phyloP scores from a whole-genome alignment of 1,140 invertebrate genomes.

The Orchestia grillus region DNA sequence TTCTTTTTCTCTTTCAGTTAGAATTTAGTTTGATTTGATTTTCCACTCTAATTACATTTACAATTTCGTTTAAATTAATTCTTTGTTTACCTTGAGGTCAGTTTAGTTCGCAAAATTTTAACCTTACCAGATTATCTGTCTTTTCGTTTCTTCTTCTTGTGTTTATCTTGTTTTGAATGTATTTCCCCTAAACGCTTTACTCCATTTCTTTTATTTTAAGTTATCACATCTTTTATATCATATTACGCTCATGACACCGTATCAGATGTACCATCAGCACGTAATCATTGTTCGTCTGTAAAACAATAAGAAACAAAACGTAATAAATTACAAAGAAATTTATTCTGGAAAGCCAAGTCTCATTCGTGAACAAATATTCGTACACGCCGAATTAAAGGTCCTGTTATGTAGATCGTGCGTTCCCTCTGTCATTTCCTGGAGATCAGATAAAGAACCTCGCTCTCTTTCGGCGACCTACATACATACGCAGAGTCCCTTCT shows the following conservation, averaged over 20 bases:
- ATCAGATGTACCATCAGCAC: neutral
- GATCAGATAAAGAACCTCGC: neutral
- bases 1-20: neutral
- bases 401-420: too few relatives aligned
- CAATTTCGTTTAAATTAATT: neutral
- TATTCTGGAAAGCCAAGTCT: neutral
- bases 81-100: neutral
- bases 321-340: neutral
- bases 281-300: too few relatives aligned
- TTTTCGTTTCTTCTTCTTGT: too few relatives aligned
- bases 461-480: neutral
- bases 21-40: neutral
- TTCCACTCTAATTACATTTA: neutral
- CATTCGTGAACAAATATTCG: neutral
- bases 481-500: neutral
- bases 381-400: too few relatives aligned
- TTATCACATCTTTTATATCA: too few relatives aligned
- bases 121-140: neutral
- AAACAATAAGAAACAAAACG: too few relatives aligned
- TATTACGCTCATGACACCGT: neutral
- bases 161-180: too few relatives aligned
- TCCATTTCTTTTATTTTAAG: too few relatives aligned
- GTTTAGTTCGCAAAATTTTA: neutral
- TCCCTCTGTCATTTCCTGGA: too few relatives aligned
- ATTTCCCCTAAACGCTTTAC: too few relatives aligned